These are phyloP conservation scores for Pygmarrhopalites habei DNA, from an alignment of 1,140 invertebrate genomes.

Conservation along the genomic window DNA sequence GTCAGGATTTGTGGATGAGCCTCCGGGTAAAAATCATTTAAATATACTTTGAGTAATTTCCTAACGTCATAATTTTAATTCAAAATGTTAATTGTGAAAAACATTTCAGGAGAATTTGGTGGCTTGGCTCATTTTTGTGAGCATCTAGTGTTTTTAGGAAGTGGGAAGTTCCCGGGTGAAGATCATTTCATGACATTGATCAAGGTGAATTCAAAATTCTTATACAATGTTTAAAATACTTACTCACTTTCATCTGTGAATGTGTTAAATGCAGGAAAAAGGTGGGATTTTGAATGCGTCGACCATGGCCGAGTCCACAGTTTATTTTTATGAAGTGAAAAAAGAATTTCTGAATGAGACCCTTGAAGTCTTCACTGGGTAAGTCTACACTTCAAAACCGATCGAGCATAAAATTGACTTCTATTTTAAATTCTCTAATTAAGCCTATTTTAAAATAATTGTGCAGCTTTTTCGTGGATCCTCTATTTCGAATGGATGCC, in stretches of 20 bases:
- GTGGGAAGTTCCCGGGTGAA: constrained; percentile 74
- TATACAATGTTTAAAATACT: too few species aligned
- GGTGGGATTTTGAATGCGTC: constrained; percentile 74
- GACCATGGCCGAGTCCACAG: constrained; percentile 73
- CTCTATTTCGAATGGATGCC: constrained; percentile 74
- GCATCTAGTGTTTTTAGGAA: constrained; percentile 94
- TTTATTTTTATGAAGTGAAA: background rate
- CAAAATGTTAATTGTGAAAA: too few species aligned
- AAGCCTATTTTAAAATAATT: constrained; percentile 85
- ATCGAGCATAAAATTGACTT: too few species aligned
- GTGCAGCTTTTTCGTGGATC: constrained; percentile 80
- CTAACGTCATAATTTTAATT: too few species aligned
- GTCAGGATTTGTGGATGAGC: constrained; percentile 50
- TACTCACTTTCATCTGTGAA: too few species aligned
- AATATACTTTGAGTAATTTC: too few species aligned
- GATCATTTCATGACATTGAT: constrained; percentile 64
- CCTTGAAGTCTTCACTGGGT: too few species aligned
- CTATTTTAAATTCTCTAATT: too few species aligned
- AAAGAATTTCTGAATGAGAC: constrained; percentile 53
- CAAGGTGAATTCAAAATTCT: constrained; percentile 25
- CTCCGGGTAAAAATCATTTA: too few species aligned
- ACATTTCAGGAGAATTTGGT: constrained; percentile 61
- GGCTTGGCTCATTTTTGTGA: constrained; percentile 91
- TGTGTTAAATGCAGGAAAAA: too few species aligned
- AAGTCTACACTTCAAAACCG: too few species aligned